Evolutionary conservation across 2,113 vertebrate species (phyloP).

Genomic region (Peucedramus taeniatus): DNA sequence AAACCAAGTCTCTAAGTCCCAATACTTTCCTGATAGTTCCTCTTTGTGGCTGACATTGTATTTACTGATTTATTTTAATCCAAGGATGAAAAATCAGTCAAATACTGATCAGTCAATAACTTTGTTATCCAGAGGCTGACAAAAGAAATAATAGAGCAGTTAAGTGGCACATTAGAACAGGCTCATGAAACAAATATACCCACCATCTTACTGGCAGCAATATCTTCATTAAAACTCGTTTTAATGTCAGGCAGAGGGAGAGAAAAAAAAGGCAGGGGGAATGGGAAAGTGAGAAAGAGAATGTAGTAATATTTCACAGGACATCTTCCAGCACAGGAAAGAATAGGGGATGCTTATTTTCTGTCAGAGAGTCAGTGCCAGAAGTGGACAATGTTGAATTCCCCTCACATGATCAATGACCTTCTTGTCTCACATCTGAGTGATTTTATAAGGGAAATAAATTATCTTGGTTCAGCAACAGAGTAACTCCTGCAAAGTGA

Average conservation of each 20-base stretch:
- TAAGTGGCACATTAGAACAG: background rate
- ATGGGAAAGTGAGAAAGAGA: background rate
- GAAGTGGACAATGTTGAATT: background rate
- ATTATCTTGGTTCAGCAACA: background rate
- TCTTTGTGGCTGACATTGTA: background rate
- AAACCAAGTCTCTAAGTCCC: background rate
- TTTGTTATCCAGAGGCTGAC: slow-evolving; percentile 16
- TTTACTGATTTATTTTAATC: slow-evolving; percentile 36
- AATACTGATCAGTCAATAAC: slow-evolving; percentile 33
- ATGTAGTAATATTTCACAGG: background rate
- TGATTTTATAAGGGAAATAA: background rate
- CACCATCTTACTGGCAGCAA: background rate
- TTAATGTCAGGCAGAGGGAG: background rate
- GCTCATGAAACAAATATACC: background rate
- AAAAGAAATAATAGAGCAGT: slow-evolving; percentile 4
- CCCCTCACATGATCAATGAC: background rate
- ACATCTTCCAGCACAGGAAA: background rate
- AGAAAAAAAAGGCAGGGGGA: background rate
- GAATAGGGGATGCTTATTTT: background rate
- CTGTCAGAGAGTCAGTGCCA: background rate
- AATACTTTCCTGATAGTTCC: background rate
- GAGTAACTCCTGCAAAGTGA: background rate
- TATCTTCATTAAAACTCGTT: background rate
- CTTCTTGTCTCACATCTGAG: background rate
- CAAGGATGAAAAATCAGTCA: slow-evolving; percentile 25